Percentiles rank a stretch among this genome's conserved stretches.
These are phyloP conservation scores for Pseudocheirus occidentalis DNA, from an alignment of 2,797 vertebrate genomes.

Conservation along the genomic window DNA sequence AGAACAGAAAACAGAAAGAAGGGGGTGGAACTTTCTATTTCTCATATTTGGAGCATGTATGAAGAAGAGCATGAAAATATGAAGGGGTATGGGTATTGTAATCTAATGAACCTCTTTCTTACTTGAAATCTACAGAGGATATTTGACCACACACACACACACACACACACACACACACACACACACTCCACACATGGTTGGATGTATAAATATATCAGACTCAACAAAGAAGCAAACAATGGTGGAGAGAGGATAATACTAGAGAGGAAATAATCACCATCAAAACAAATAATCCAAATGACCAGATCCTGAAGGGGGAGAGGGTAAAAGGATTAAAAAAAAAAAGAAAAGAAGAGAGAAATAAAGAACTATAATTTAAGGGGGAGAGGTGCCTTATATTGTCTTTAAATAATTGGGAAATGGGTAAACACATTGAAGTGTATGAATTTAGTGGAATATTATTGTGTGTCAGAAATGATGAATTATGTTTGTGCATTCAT, in stretches of 20 bases:
- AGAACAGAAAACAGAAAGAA: background rate
- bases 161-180: background rate
- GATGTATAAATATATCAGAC: background rate
- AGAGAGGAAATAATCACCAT: background rate
- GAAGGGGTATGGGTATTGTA: background rate
- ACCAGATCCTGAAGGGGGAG: background rate
- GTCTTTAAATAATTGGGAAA: background rate
- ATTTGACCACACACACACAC: background rate
- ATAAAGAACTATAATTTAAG: background rate
- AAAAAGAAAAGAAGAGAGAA: background rate
- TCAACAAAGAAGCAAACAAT: background rate
- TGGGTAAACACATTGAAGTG: background rate
- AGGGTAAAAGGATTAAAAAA: background rate
- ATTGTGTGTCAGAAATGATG: background rate
- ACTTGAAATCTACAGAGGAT: background rate
- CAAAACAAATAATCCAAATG: background rate
- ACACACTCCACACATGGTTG: background rate
- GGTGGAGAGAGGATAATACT: background rate
- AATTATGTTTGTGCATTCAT: background rate
- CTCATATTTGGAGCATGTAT: background rate
- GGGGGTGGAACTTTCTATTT: background rate
- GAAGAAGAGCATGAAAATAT: background rate
- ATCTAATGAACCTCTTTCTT: background rate
- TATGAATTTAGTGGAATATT: background rate
- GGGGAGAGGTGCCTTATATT: background rate